Base-by-base conservation (phyloP, 1,140 invertebrate species). In the Triops longicaudatus region DNA sequence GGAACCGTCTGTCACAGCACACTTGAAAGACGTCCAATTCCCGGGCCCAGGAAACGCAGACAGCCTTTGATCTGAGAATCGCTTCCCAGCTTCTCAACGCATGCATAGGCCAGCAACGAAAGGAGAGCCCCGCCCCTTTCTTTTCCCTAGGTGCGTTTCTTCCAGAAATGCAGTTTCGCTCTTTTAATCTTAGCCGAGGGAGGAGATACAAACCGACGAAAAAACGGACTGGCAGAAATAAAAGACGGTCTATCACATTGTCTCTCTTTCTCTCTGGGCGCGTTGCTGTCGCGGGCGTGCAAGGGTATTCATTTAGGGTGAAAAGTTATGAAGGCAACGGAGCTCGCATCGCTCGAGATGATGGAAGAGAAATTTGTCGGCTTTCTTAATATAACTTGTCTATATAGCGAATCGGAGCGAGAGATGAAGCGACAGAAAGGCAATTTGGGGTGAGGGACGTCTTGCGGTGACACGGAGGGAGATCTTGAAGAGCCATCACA, bases 21-120 rank as follows among this genome's bases (percentile, higher is more conserved):
- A 63, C 50, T 63, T 63, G 50, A 63, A 63, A 63, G 50, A 63
- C 50, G 50, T 63, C 50, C 50, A 63, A 63, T 63, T 63, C 50
- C 50, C 50, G 17, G n/a, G 50, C 50, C 50, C 50, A 63, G 50
- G 50, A 63, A 63, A 63, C 50, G 50, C 10, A 63, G 50, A 63
- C 50, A 63, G 50, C 50, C 50, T 63, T 63, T 63, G 50, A 63
- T 63, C 50, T 63, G 50, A 17, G 31, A 6, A 9, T 63, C 50
- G 50, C 17, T n/a, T 22, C 22, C 50, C 22, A 63, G 22, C 50
- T 63, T 22, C 50, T 22, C 50, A 17, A n/a, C 50, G 6, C 22
- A 17, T 17, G 6, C 50, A 17, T 17, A 22, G 17, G 14, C 17
- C 50, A 63, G 50, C 9, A 63, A 1, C 7, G 2, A 7, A 7